phyloP scores from a whole-genome alignment of 2,888 invertebrate genomes.

The Lycophotia porphyrea region DNA sequence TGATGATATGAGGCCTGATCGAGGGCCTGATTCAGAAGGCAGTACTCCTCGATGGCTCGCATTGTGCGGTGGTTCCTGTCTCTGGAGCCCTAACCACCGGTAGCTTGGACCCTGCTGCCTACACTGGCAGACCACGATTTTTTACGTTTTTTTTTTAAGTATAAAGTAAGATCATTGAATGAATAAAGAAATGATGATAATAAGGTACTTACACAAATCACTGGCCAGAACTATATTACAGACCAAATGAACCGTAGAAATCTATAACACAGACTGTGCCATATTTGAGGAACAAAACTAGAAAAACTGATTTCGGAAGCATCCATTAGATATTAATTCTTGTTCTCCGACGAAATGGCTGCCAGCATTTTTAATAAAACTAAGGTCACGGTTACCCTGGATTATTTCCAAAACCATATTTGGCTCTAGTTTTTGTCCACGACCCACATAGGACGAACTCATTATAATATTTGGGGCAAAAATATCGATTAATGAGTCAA shows the following conservation, averaged over 20 bases:
- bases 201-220: slow-evolving; percentile 12
- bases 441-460: slow-evolving; percentile 69
- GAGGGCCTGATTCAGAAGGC: too few relatives aligned
- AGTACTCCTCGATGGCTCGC: too few relatives aligned
- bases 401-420: slow-evolving; percentile 57
- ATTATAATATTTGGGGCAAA: slow-evolving; percentile 74
- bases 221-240: slow-evolving; percentile 1
- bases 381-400: slow-evolving; percentile 62
- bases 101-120: too few relatives aligned
- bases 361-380: slow-evolving; percentile 45
- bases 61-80: too few relatives aligned
- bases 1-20: too few relatives aligned
- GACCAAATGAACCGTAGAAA: slow-evolving; percentile 19
- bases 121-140: too few relatives aligned
- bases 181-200: neutral
- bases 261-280: slow-evolving; percentile 1
- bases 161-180: too few relatives aligned
- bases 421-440: slow-evolving; percentile 47
- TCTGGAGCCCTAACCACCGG: too few relatives aligned
- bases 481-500: slow-evolving; percentile 83
- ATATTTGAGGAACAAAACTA: slow-evolving; percentile 30
- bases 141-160: too few relatives aligned
- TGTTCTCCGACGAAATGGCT: slow-evolving; percentile 16
- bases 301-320: slow-evolving; percentile 22
- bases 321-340: slow-evolving; percentile 21